phyloP scores from a whole-genome alignment of 2,797 vertebrate genomes.

The Syndactyla subalaris region DNA sequence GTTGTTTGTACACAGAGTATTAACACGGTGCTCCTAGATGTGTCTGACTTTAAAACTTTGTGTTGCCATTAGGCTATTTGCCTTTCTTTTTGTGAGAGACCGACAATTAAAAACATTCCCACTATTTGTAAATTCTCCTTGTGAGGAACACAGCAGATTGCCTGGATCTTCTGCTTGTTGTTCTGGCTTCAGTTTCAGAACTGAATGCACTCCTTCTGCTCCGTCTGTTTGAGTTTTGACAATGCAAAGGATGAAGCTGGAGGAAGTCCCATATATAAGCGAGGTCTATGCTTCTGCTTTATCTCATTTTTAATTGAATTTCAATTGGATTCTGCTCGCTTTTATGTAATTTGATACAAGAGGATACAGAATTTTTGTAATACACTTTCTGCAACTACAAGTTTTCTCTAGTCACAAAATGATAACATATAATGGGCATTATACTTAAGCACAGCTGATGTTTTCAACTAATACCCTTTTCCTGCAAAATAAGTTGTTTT shows the following conservation, averaged over 20 bases:
- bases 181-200: slow-evolving; percentile 83
- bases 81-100: slow-evolving; percentile 63
- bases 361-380: slow-evolving; percentile 19
- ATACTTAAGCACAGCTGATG: slow-evolving; percentile 48
- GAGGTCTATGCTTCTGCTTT: slow-evolving; percentile 63
- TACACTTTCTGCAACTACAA: neutral
- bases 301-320: slow-evolving; percentile 69
- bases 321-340: slow-evolving; percentile 35
- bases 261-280: slow-evolving; percentile 74
- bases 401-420: neutral
- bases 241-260: slow-evolving; percentile 80
- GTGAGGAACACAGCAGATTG: slow-evolving; percentile 81
- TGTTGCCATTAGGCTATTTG: slow-evolving; percentile 52
- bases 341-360: slow-evolving; percentile 36
- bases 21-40: neutral
- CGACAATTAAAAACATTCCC: slow-evolving; percentile 75
- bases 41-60: slow-evolving; percentile 37
- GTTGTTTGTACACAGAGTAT: neutral
- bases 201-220: slow-evolving; percentile 82
- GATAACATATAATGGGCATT: slow-evolving; percentile 18
- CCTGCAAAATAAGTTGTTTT: slow-evolving; percentile 50
- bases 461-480: slow-evolving; percentile 30
- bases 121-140: slow-evolving; percentile 78
- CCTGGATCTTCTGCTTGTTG: slow-evolving; percentile 80
- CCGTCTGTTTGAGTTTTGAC: slow-evolving; percentile 84